phyloP scores from a whole-genome alignment of 2,888 invertebrate genomes.

The Iselma pallidipennis region DNA sequence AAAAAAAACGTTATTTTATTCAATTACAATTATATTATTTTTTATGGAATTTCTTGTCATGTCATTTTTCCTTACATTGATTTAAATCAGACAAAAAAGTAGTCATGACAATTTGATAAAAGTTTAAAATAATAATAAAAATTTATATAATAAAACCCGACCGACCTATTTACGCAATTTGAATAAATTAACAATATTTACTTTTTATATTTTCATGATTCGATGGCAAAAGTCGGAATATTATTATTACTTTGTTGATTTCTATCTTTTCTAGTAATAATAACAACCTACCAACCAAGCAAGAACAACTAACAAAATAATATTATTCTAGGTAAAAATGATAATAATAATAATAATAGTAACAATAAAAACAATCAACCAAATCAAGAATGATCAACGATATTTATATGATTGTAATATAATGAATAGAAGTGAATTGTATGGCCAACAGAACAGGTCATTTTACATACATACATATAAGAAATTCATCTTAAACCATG shows the following conservation, averaged over 20 bases:
- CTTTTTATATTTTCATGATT: no score
- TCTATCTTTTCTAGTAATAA: background rate
- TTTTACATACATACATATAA: constrained; percentile 17
- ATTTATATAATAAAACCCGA: no score
- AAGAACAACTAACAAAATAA: no score
- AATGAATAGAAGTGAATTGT: background rate
- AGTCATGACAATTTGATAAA: no score
- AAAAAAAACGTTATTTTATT: no score
- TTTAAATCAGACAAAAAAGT: no score
- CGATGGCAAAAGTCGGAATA: background rate
- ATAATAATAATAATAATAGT: background rate
- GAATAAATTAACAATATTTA: background rate
- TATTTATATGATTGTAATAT: background rate
- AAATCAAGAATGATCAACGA: background rate
- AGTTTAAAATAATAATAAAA: background rate
- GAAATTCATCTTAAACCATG: constrained; percentile 24
- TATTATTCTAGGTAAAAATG: no score
- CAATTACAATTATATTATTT: no score
- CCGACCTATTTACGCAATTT: background rate
- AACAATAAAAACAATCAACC: background rate
- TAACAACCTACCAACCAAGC: no score
- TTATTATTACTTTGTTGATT: no score
- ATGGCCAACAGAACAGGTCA: background rate
- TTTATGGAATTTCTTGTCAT: background rate
- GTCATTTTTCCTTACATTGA: background rate